Evolutionary conservation across 1,140 invertebrate species (phyloP).

Genomic region (Hycleus cichorii): DNA sequence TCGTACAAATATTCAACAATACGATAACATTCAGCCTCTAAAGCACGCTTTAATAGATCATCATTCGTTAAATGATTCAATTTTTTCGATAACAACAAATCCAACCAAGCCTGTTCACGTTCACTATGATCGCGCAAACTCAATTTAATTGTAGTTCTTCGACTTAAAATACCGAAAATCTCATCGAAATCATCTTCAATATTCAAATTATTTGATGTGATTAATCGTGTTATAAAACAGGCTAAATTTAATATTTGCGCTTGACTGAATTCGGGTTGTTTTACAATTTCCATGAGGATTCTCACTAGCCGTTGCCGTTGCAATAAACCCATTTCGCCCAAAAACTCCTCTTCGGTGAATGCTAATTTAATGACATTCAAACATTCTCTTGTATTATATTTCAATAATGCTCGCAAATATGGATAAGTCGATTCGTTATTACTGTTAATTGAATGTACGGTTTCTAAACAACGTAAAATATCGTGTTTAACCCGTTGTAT

Average conservation of each 20-base stretch:
- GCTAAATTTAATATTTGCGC: slow-evolving; percentile 42
- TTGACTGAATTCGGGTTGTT: slow-evolving; percentile 41
- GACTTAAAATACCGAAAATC: too few relatives aligned
- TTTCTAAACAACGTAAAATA: slow-evolving; percentile 54
- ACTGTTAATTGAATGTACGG: slow-evolving; percentile 61
- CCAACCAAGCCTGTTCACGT: slow-evolving; percentile 71
- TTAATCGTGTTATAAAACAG: slow-evolving; percentile 46
- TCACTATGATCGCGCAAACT: slow-evolving; percentile 52
- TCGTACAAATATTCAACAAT: slow-evolving; percentile 46
- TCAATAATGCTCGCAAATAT: slow-evolving; percentile 69
- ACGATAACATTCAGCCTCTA: slow-evolving; percentile 41
- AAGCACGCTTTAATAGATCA: slow-evolving; percentile 39
- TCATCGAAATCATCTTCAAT: slow-evolving; percentile 32
- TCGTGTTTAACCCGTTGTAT: slow-evolving; percentile 69
- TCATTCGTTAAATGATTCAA: slow-evolving; percentile 48
- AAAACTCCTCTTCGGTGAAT: slow-evolving; percentile 78
- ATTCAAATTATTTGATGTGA: slow-evolving; percentile 42
- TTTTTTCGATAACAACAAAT: slow-evolving; percentile 64
- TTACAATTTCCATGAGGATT: slow-evolving; percentile 64
- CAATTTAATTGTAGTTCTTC: slow-evolving; percentile 1
- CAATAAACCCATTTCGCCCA: slow-evolving; percentile 60
- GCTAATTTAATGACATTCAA: slow-evolving; percentile 83
- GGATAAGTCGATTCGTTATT: slow-evolving; percentile 68
- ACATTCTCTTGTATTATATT: slow-evolving; percentile 84
- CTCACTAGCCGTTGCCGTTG: slow-evolving; percentile 74